These are phyloP conservation scores for Drosophila yooni DNA, from an alignment of 2,888 invertebrate genomes.

Conservation along the genomic window DNA sequence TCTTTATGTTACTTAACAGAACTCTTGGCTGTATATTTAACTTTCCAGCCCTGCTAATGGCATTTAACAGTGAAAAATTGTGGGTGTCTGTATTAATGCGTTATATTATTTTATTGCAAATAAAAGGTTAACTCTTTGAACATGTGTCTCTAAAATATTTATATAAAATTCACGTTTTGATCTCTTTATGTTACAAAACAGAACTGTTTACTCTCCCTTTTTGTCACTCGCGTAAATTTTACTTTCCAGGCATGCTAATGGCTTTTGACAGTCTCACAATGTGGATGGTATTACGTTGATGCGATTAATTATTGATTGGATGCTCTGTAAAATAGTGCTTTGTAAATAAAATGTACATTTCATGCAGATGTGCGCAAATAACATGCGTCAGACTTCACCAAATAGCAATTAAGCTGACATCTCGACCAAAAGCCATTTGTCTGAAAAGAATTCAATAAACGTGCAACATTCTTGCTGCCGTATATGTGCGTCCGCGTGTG, in stretches of 20 bases:
- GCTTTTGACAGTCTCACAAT: not conserved
- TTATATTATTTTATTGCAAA: not conserved
- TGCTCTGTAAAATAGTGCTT: not conserved
- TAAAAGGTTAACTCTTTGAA: not conserved
- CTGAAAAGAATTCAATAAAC: slow-evolving; percentile 25
- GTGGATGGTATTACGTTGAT: slow-evolving; percentile 1
- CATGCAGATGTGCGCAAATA: slow-evolving; percentile 1
- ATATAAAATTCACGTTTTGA: not conserved
- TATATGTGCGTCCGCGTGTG: rapidly evolving
- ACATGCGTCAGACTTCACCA: slow-evolving; percentile 1
- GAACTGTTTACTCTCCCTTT: not conserved
- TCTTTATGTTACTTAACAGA: not conserved
- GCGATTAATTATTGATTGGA: not conserved
- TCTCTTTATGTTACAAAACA: not conserved
- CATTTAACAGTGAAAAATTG: not conserved
- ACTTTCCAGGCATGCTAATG: not conserved
- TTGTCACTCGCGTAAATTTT: not conserved
- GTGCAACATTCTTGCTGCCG: slow-evolving; percentile 1
- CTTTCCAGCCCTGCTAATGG: slow-evolving; percentile 2
- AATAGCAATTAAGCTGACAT: slow-evolving; percentile 5
- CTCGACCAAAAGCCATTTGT: slow-evolving; percentile 25
- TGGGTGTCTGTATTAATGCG: not conserved
- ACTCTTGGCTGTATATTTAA: not conserved
- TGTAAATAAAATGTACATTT: slow-evolving; percentile 3
- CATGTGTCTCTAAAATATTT: not conserved